These are phyloP conservation scores for Malurus splendens DNA, from an alignment of 2,797 vertebrate genomes.

Conservation along the genomic window DNA sequence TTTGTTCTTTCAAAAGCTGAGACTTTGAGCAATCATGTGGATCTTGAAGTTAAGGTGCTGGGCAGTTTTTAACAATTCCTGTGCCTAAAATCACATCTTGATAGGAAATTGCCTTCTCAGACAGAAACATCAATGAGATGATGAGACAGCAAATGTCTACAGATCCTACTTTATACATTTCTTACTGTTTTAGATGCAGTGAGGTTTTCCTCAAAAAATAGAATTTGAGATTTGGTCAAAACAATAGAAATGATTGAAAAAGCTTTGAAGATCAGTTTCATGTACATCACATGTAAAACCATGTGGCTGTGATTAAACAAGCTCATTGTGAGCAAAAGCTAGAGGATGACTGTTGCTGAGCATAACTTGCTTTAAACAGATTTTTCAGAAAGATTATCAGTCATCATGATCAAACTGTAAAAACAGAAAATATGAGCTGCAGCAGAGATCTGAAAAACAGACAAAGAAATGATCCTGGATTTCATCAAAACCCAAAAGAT, in stretches of 20 bases:
- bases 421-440: neutral
- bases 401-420: neutral
- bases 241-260: neutral
- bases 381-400: neutral
- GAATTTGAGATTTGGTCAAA: neutral
- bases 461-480: neutral
- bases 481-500: neutral
- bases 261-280: neutral
- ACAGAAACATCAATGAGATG: neutral
- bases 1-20: neutral
- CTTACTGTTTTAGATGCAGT: neutral
- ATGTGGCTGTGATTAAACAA: neutral
- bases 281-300: accelerated
- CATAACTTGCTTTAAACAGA: neutral
- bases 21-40: neutral
- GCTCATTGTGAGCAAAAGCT: neutral
- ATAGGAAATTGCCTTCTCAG: neutral
- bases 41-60: neutral
- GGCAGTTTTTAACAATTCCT: neutral
- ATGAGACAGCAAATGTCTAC: neutral
- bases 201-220: neutral
- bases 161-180: neutral
- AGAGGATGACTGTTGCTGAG: neutral
- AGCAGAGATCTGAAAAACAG: neutral
- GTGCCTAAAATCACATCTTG: neutral